Evolutionary conservation across 2,797 vertebrate genomes (phyloP), one percentile per base, ranked within the genome.

Genomic region (Poeciliopsis presidionis): DNA sequence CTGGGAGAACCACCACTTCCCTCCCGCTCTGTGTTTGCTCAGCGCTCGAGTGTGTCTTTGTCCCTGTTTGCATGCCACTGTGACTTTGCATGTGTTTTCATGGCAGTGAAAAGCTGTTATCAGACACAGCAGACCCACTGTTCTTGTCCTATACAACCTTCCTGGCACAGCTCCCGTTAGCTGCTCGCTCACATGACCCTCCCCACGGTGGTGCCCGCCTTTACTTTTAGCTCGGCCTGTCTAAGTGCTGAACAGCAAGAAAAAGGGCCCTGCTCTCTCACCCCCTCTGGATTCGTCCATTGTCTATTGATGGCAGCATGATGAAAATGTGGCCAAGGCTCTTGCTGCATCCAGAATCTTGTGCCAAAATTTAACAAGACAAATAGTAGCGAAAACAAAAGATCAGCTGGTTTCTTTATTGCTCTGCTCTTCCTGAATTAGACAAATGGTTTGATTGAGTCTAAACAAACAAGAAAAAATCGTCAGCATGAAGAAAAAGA

Each of bases 71-170:
- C 59, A 7, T 81, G 73, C 55, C 74, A 63, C 75, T 77, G 79
- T 86, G 82, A 89, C 85, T 86, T 79, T n/a, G 72, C 81, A 81
- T 84, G 90, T 84, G 84, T 88, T 90, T 86, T 81, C 46, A 25
- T 57, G 78, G 39, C 78, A 70, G 71, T 89, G 88, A 87, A 90
- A 92, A 93, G 88, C 86, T 91, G 91, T 91, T 94, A 93, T 94
- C 90, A 59, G 84, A 86, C 89, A 95, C 93, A 93, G 91, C 93
- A 91, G 90, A 75, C 71, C 72, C 82, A 87, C 90, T 95, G 93
- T 95, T 92, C 86, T 75, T 81, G 91, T 87, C 86, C 89, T 33
- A 81, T 83, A 72, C 86, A 84, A 72, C 83, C 92, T 82, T 88
- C 84, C 87, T 91, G 87, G 82, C 90, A 90, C 91, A 86, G 78